A percentile compares a stretch with the other conserved stretches of the same genome.
These are phyloP conservation scores for Crematogaster levior DNA, from an alignment of 2,888 invertebrate genomes.

Conservation along the genomic window DNA sequence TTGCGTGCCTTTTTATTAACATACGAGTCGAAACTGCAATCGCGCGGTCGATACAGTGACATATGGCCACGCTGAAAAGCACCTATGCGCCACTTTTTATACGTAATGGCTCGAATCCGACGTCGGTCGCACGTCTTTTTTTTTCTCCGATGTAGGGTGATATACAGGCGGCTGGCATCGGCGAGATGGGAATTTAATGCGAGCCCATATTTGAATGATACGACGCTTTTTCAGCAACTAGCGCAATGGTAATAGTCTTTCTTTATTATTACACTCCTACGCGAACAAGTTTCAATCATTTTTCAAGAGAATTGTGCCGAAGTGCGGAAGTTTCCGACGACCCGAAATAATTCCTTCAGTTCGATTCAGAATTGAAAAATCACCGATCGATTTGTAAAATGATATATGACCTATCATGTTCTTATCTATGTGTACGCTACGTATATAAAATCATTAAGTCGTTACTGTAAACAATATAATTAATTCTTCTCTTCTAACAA, in stretches of 20 bases:
- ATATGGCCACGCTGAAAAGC: conserved; percentile 55
- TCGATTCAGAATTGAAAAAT: too few relatives aligned
- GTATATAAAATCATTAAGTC: conserved; percentile 8
- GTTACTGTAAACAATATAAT: background rate
- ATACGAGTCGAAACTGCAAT: conserved; percentile 50
- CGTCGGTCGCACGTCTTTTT: conserved; percentile 50
- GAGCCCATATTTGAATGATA: conserved; percentile 51
- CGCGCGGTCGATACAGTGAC: conserved; percentile 58
- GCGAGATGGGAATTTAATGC: conserved; percentile 54
- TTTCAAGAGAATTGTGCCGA: conserved; percentile 24
- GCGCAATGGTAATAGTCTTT: conserved; percentile 46
- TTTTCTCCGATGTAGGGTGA: conserved; percentile 21
- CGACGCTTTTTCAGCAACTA: conserved; percentile 44
- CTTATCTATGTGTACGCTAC: background rate
- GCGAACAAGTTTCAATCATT: conserved; percentile 40
- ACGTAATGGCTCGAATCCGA: conserved; percentile 52
- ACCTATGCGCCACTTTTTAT: conserved; percentile 47
- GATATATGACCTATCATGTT: background rate
- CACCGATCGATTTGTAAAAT: background rate
- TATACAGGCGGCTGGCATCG: conserved; percentile 51
- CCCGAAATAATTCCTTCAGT: conserved; percentile 18
- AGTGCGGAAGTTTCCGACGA: conserved; percentile 27
- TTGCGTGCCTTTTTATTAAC: conserved; percentile 55
- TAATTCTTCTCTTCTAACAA: background rate
- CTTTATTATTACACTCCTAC: conserved; percentile 42